Evolutionary conservation across 1,140 invertebrate species (phyloP).

Genomic region (Contarinia nasturtii): DNA sequence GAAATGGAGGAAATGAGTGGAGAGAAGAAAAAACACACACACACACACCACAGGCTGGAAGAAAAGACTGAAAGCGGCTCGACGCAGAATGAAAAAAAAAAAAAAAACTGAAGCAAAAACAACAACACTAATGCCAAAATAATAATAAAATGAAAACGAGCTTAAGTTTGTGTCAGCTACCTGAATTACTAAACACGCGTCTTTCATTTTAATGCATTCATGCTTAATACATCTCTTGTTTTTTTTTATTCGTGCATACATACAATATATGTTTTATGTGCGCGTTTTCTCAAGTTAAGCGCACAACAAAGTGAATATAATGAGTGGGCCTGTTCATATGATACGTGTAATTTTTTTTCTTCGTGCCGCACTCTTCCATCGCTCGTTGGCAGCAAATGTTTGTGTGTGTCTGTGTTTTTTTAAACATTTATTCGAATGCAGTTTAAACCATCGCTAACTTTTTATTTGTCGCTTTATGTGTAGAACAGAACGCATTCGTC

Average conservation of each 20-base stretch:
- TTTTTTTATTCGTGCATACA: background rate
- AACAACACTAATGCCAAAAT: too few species aligned
- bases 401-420: background rate
- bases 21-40: too few species aligned
- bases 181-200: slow-evolving; percentile 26
- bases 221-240: background rate
- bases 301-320: background rate
- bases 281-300: too few species aligned
- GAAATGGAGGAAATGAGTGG: too few species aligned
- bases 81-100: too few species aligned
- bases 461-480: background rate
- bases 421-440: background rate
- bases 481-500: background rate
- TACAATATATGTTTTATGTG: too few species aligned
- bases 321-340: background rate
- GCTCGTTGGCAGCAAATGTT: background rate
- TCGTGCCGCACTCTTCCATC: background rate
- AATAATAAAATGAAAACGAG: too few species aligned
- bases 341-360: background rate
- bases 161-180: slow-evolving; percentile 12
- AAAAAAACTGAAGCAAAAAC: too few species aligned
- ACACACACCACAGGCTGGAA: too few species aligned
- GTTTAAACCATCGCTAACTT: background rate
- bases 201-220: slow-evolving; percentile 6
- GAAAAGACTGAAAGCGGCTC: too few species aligned